phyloP scores from a whole-genome alignment of 2,113 vertebrate genomes.

The Alethe diademata region DNA sequence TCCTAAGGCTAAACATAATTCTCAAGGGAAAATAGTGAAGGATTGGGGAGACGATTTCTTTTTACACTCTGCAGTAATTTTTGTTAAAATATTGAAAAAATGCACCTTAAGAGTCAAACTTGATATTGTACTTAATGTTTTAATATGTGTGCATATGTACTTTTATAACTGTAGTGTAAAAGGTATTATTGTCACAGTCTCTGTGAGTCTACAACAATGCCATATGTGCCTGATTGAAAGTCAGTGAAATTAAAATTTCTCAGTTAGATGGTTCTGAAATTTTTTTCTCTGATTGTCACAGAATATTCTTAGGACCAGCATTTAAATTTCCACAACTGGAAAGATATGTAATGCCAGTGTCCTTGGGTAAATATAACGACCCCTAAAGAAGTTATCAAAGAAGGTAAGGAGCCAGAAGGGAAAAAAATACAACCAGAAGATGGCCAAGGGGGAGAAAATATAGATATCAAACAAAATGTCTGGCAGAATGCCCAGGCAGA shows the following conservation, averaged over 20 bases:
- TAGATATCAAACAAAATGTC: slow-evolving; percentile 1
- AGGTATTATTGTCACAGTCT: background rate
- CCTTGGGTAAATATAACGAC: background rate
- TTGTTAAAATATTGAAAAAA: background rate
- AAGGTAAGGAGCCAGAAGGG: background rate
- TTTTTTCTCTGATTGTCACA: background rate
- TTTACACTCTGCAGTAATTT: background rate
- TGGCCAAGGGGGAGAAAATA: background rate
- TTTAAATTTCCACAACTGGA: background rate
- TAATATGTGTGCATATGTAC: background rate
- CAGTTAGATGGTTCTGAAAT: background rate
- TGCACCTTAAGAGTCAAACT: background rate
- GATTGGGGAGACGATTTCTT: background rate
- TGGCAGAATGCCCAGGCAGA: background rate
- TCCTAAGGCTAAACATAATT: background rate
- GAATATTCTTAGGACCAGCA: background rate
- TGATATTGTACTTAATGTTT: background rate
- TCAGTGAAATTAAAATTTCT: background rate
- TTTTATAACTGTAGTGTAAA: background rate
- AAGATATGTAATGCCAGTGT: background rate
- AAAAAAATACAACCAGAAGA: background rate
- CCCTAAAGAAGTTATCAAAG: background rate
- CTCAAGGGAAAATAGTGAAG: background rate
- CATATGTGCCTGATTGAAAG: background rate
- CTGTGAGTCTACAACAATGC: background rate